Evolutionary conservation across 2,888 invertebrate genomes (phyloP), one percentile per base, ranked within the genome.

Genomic region (Synergus laeviventris): DNA sequence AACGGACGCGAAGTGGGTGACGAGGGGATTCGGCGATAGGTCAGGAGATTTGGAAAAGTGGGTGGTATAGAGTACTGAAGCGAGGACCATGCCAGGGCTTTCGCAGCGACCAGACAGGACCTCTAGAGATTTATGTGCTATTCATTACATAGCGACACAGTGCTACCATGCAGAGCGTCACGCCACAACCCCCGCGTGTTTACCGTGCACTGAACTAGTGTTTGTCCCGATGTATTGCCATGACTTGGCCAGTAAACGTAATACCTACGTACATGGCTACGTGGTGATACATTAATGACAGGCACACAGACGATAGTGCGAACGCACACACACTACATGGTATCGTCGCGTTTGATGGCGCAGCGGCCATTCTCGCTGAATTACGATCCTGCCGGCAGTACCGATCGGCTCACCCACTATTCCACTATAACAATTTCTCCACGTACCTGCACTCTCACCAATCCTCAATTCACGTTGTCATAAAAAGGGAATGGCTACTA

Each of bases 71-170:
- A 49, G 73, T 61, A 73, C 77, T 77, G 16, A 31, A 39, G 24
- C 42, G 66, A 49, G 64, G 11, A 70, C 54, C 75, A 76, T 78
- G 56, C 64, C 62, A 38, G 77, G 62, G 66, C 42, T 56, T 42
- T 54, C 61, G 74, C 49, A 76, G 62, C 78, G 73, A 62, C 77
- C 74, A 78, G 79, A 74, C 79, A 79, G 81, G 81, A 81, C 81
- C 84, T 83, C 85, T 79, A 78, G 85, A 88, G 88, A 89, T 89
- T 89, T 89, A 89, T 90, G 89, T 84, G 86, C 89, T 87, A 88
- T 89, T 87, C 86, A 87, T 87, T 87, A 86, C 85, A 81, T 79
- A 82, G 82, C 81, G 80, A 81, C 83, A 81, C 83, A 82, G n/a
- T 31, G 4, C 78, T 75, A 79, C 73, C 74, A 75, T 38, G 75